Evolutionary conservation across 2,797 vertebrate genomes (phyloP), one percentile per base, ranked within the genome.

Genomic region (Picus viridis): DNA sequence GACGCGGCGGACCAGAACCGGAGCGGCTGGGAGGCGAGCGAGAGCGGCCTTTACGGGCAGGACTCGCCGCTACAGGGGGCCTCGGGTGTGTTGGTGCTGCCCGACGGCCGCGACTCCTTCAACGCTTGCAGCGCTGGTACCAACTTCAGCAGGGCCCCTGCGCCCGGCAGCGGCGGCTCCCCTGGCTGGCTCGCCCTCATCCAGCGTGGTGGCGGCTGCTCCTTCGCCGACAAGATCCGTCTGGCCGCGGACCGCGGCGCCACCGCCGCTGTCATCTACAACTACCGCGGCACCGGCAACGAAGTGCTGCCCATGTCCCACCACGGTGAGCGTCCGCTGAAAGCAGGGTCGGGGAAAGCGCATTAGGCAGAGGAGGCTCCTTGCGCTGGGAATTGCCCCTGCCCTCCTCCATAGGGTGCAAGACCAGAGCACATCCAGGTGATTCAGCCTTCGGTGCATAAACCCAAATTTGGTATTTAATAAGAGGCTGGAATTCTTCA

Each of bases 241-340:
- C 91, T 96, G 79, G 98, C 98, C 32, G 93, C 94, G 2, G 78
- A 90, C 6, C 96, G 90, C 51, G 98, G 98, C 45, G 98, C 98
- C 17, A 70, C 81, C n/a, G 98, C 97, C 79, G 98, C 97, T 26
- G 97, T 98, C 72, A 98, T 99, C 94, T 98, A 97, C 96, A 98
- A 98, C 96, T 98, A 97, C 84, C 89, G 95, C 4, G 98, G 97
- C 29, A 96, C 97, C n/a, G 97, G 97, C 80, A 98, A 98, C 94
- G 97, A 97, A 49, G 97, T 98, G 90, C 98, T 98, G 90, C 96
- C 98, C 92, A 98, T 98, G 98, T 98, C 98, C 71, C 98, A 98
- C 95, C 97, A 98, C 16, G 98, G 98, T 98, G 96, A 97, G 98
- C 95, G 26, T 16, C 27, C 54, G 3, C 10, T 22, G 16, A 16